Conservation (phyloP, 2,888 invertebrate genomes). For the Scaptomyza polygonia region DNA sequence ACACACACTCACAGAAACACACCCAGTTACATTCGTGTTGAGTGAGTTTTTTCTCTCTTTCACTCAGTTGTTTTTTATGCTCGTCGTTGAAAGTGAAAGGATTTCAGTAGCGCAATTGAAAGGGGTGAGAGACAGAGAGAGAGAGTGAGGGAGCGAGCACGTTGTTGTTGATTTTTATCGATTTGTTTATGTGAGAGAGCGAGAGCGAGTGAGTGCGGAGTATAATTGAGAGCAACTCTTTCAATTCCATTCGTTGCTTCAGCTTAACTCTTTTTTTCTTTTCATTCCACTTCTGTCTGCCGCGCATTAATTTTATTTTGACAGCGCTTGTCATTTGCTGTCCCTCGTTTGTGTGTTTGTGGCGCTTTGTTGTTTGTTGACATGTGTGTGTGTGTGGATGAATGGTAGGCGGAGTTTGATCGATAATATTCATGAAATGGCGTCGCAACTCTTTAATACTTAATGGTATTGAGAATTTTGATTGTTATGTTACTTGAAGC, state of each 20-base stretch:
- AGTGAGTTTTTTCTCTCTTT: slow-evolving; percentile 54
- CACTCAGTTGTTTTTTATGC: slow-evolving; percentile 55
- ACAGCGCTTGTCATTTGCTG: slow-evolving; percentile 64
- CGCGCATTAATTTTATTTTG: slow-evolving; percentile 72
- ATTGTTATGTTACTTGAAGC: neutral
- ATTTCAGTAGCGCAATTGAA: slow-evolving; percentile 47
- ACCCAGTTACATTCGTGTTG: slow-evolving; percentile 21
- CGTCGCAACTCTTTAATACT: slow-evolving; percentile 65
- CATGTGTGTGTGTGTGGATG: slow-evolving; percentile 19
- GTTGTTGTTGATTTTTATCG: slow-evolving; percentile 56
- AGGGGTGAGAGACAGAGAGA: slow-evolving; percentile 50
- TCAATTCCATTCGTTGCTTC: slow-evolving; percentile 60
- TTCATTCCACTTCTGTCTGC: slow-evolving; percentile 50
- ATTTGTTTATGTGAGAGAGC: slow-evolving; percentile 47
- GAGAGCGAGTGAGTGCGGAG: slow-evolving; percentile 47
- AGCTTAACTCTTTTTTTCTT: slow-evolving; percentile 71
- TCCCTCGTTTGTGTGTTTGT: slow-evolving; percentile 29
- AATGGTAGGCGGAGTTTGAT: slow-evolving; percentile 81
- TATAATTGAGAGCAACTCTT: slow-evolving; percentile 56
- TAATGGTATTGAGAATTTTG: slow-evolving; percentile 9
- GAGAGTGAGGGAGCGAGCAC: slow-evolving; percentile 24
- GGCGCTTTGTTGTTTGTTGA: slow-evolving; percentile 8
- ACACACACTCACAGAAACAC: slow-evolving; percentile 12
- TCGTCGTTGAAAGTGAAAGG: slow-evolving; percentile 70
- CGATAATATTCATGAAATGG: slow-evolving; percentile 75